phyloP scores from a whole-genome alignment of 2,113 vertebrate genomes.

The Bos javanicus region DNA sequence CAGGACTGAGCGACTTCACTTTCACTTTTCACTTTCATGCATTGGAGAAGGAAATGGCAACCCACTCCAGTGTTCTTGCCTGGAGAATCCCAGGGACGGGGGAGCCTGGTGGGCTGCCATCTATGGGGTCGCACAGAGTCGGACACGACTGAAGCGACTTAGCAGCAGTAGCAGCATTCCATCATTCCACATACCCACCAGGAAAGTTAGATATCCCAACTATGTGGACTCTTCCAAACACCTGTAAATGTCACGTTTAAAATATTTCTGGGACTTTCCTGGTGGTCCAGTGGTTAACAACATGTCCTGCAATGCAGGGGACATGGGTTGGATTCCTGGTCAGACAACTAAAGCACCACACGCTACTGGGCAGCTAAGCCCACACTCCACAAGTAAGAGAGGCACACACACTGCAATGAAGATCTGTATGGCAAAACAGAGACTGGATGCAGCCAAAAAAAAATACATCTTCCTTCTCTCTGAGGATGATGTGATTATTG shows the following conservation, averaged over 20 bases:
- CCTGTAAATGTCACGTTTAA: background rate
- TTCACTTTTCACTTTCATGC: too few relatives aligned
- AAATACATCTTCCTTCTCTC: background rate
- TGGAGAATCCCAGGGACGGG: too few relatives aligned
- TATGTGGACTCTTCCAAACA: background rate
- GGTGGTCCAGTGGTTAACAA: background rate
- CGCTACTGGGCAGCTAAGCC: background rate
- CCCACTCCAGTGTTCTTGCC: too few relatives aligned
- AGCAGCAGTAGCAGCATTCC: background rate
- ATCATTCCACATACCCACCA: background rate
- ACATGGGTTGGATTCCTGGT: background rate
- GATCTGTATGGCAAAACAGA: background rate
- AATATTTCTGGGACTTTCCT: background rate
- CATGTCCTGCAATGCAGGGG: background rate
- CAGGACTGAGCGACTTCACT: too few relatives aligned
- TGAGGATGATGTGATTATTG: background rate
- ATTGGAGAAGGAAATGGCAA: too few relatives aligned
- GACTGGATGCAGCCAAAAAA: background rate
- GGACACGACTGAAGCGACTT: too few relatives aligned
- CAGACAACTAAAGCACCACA: background rate
- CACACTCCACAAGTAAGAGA: background rate
- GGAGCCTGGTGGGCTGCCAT: too few relatives aligned
- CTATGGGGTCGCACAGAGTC: too few relatives aligned
- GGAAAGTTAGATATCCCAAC: background rate
- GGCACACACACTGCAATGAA: background rate